phyloP scores from a whole-genome alignment of 2,797 vertebrate species.

The Graptemys geographica region DNA sequence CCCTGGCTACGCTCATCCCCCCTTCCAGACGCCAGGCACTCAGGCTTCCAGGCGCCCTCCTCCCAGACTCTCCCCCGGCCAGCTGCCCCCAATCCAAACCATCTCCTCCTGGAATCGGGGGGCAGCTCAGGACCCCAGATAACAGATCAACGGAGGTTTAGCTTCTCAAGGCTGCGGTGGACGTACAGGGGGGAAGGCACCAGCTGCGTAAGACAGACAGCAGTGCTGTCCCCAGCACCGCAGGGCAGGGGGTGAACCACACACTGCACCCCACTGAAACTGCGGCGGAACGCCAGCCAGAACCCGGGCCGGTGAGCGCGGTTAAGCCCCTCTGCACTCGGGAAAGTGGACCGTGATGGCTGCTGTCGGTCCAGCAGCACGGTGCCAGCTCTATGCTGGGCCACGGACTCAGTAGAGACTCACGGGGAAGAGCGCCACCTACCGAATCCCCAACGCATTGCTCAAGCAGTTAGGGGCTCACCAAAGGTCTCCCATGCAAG shows the following conservation, averaged over 20 bases:
- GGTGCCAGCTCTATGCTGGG: neutral
- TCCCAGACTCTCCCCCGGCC: neutral
- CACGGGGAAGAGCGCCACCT: no score
- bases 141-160: neutral
- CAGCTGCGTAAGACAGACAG: neutral
- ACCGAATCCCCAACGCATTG: fast-evolving
- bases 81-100: neutral
- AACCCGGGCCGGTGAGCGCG: neutral
- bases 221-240: neutral
- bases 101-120: neutral
- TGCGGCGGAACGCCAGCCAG: neutral
- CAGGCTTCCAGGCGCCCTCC: neutral
- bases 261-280: neutral
- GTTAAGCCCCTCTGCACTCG: neutral
- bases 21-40: neutral
- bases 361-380: neutral
- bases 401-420: neutral
- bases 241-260: neutral
- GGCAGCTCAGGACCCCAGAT: neutral
- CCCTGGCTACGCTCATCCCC: neutral
- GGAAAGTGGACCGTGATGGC: neutral
- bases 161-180: neutral
- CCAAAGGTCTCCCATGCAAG: neutral
- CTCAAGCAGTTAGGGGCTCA: neutral
- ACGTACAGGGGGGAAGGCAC: neutral